These are phyloP conservation scores for Sebastes hubbsi DNA, from an alignment of 2,797 vertebrate genomes.

Conservation along the genomic window DNA sequence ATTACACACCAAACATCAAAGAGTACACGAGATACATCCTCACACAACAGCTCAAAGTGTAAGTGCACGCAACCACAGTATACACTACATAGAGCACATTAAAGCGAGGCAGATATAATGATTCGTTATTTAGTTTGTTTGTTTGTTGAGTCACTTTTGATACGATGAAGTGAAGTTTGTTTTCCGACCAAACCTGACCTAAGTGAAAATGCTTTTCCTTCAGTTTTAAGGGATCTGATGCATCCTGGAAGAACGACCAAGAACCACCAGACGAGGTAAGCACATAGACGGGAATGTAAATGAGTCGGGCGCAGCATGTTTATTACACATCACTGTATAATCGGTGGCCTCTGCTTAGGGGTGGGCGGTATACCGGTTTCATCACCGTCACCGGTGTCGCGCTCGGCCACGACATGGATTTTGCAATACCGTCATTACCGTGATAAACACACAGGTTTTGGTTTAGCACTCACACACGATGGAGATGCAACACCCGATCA, in stretches of 20 bases:
- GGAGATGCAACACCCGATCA: too few relatives aligned
- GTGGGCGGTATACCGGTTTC: too few relatives aligned
- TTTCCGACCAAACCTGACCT: neutral
- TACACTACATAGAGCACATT: neutral
- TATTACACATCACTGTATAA: too few relatives aligned
- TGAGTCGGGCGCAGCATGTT: too few relatives aligned
- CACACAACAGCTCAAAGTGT: constrained; percentile 87
- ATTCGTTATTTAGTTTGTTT: neutral
- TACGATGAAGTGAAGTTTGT: neutral
- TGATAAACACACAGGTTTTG: too few relatives aligned
- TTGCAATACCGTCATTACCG: too few relatives aligned
- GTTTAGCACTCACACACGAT: too few relatives aligned
- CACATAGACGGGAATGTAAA: neutral
- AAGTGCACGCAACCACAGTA: constrained; percentile 60
- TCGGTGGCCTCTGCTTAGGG: too few relatives aligned
- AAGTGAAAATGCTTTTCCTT: constrained; percentile 9
- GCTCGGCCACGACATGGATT: too few relatives aligned
- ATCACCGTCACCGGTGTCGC: too few relatives aligned
- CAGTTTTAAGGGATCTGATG: constrained; percentile 93
- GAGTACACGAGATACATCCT: constrained; percentile 94
- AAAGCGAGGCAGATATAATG: neutral
- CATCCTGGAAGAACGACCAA: constrained; percentile 96
- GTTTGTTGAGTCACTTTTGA: neutral
- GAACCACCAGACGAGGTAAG: constrained; percentile 92
- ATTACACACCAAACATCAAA: constrained; percentile 87